phyloP scores from a whole-genome alignment of 37 sponge, comb jelly and placozoan species.

The Haliclona indistincta region DNA sequence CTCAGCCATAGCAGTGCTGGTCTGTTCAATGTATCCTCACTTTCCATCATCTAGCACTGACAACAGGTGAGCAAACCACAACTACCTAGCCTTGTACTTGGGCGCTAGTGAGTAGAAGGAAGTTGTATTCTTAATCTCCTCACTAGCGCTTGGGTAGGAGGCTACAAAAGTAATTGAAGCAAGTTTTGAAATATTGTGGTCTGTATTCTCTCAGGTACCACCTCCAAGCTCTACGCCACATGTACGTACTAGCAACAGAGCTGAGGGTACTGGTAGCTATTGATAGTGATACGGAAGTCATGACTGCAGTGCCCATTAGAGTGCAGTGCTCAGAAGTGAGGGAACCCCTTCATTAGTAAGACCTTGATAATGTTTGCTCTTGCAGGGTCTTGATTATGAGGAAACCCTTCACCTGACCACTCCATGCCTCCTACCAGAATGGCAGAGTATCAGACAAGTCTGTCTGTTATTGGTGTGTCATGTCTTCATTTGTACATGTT shows the following conservation, averaged over 20 bases:
- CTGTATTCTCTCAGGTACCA: constrained; percentile 63
- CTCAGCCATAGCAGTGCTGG: constrained; percentile 69
- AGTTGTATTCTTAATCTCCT: too few species aligned
- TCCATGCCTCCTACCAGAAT: constrained; percentile 58
- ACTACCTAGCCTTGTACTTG: too few species aligned
- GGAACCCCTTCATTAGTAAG: background rate
- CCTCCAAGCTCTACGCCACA: constrained; percentile 87
- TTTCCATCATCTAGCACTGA: constrained; percentile 70
- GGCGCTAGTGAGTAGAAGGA: too few species aligned
- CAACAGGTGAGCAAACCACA: constrained; percentile 55
- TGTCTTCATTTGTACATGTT: background rate
- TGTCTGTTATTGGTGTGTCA: background rate
- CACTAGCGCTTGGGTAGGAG: too few species aligned
- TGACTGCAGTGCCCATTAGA: constrained; percentile 61
- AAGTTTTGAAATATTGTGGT: background rate
- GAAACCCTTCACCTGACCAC: background rate
- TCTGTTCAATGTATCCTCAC: constrained; percentile 70
- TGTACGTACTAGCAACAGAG: constrained; percentile 82
- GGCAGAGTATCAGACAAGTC: constrained; percentile 48
- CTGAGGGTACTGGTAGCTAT: constrained; percentile 71
- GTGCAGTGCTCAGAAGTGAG: background rate
- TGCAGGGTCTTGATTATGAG: background rate
- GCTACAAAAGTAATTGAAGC: too few species aligned
- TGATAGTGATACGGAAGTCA: constrained; percentile 52
- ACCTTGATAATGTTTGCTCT: background rate